phyloP scores from a whole-genome alignment of 2,888 invertebrate species.

The Onchidella celtica region DNA sequence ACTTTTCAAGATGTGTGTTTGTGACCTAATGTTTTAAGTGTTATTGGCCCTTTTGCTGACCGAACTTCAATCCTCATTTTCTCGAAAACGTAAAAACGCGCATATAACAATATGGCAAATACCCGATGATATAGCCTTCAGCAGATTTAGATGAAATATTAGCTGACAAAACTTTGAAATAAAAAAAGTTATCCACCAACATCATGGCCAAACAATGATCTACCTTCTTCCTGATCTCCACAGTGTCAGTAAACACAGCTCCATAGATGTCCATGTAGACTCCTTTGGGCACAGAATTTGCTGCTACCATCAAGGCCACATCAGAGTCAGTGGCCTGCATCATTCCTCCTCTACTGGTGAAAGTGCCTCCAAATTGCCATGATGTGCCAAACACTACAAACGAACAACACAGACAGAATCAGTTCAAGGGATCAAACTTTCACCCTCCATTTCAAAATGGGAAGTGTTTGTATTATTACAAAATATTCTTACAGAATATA shows the following conservation, averaged over 20 bases:
- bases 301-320: constrained; percentile 30
- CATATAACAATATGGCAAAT: no score
- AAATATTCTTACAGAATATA: not conserved
- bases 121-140: no score
- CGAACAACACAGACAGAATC: not conserved
- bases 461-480: not conserved
- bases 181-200: no score
- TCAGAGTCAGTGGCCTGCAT: constrained; percentile 42
- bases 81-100: no score
- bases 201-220: no score
- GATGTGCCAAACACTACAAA: constrained; percentile 42
- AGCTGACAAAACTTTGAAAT: no score
- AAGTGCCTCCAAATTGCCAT: constrained; percentile 50
- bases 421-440: no score
- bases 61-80: no score
- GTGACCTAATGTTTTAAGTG: no score
- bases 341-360: constrained; percentile 38
- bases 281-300: constrained; percentile 27
- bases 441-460: not conserved
- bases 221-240: constrained; percentile 47
- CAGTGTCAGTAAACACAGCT: constrained; percentile 44
- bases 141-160: no score
- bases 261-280: constrained; percentile 42
- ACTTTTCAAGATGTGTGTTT: no score
- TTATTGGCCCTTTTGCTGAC: no score